These are phyloP conservation scores for Hoplostethus mediterraneus DNA, from an alignment of 2,797 vertebrate genomes.

Conservation along the genomic window DNA sequence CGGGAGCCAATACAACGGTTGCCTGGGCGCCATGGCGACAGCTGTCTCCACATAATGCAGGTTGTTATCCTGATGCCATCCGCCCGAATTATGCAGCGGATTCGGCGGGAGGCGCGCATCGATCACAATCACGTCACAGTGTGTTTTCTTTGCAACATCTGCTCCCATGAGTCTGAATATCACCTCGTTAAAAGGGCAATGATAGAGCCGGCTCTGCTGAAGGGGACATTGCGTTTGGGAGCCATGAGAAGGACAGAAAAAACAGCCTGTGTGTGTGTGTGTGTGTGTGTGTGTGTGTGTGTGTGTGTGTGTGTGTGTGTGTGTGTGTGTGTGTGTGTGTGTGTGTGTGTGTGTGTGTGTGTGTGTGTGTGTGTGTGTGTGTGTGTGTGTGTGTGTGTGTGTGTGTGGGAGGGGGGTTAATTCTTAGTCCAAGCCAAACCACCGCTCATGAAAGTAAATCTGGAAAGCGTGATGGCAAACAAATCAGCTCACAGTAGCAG, in stretches of 20 bases:
- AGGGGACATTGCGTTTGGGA: conserved; percentile 50
- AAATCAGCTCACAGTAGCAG: conserved; percentile 11
- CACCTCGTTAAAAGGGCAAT: conserved; percentile 77
- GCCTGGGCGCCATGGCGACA: conserved; percentile 78
- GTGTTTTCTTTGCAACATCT: conserved; percentile 82
- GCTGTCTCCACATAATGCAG: conserved; percentile 80
- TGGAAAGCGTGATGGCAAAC: conserved; percentile 5
- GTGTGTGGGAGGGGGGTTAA: background rate
- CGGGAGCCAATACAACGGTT: conserved; percentile 60
- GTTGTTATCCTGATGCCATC: conserved; percentile 82
- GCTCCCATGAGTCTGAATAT: conserved; percentile 76
- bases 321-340: background rate
- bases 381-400: background rate
- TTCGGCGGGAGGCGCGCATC: conserved; percentile 70
- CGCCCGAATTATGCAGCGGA: conserved; percentile 73
- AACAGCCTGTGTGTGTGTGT: conserved; percentile 29
- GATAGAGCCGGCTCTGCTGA: conserved; percentile 61
- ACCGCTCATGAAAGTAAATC: conserved; percentile 6
- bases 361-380: background rate
- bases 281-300: background rate
- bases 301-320: background rate
- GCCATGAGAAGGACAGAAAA: conserved; percentile 41
- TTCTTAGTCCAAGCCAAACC: conserved; percentile 15
- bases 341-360: background rate
- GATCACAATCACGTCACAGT: conserved; percentile 78